Evolutionary conservation across 2,113 vertebrate genomes (phyloP).

Genomic region (Brachionichthys hirsutus): DNA sequence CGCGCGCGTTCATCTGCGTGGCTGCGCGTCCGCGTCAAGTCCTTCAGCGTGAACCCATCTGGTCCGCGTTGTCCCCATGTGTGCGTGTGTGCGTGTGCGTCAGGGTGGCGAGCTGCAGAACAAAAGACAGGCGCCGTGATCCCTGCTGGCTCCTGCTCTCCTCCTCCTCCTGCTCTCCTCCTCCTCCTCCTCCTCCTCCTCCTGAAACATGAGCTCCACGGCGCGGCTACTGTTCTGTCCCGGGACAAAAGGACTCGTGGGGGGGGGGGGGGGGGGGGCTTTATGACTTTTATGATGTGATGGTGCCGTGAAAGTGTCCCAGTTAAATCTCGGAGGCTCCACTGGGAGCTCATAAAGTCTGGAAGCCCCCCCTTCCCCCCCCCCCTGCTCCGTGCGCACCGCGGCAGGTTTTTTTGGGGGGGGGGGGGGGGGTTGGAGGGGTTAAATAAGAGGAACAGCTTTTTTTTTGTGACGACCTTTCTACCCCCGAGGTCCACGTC

Average conservation of each 20-base stretch:
- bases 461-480: too few relatives aligned
- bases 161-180: constrained; percentile 49
- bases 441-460: too few relatives aligned
- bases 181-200: constrained; percentile 56
- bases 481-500: neutral
- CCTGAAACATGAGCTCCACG: constrained; percentile 68
- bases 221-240: constrained; percentile 50
- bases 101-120: constrained; percentile 48
- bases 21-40: constrained; percentile 33
- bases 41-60: constrained; percentile 36
- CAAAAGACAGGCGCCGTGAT: constrained; percentile 21
- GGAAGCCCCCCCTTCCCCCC: too few relatives aligned
- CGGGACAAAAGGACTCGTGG: constrained; percentile 9
- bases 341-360: neutral
- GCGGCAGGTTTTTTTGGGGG: too few relatives aligned
- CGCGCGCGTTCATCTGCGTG: constrained; percentile 42
- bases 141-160: constrained; percentile 41
- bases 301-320: constrained; percentile 1
- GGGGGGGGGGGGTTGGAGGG: too few relatives aligned
- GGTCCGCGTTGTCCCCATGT: constrained; percentile 62
- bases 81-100: too few relatives aligned
- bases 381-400: too few relatives aligned
- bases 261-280: constrained; percentile 4
- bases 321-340: neutral
- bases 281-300: constrained; percentile 12